A percentile compares a stretch with the other conserved stretches of the same genome.
These are phyloP conservation scores for Bombus confusus DNA, from an alignment of 1,140 invertebrate species.

Conservation along the genomic window DNA sequence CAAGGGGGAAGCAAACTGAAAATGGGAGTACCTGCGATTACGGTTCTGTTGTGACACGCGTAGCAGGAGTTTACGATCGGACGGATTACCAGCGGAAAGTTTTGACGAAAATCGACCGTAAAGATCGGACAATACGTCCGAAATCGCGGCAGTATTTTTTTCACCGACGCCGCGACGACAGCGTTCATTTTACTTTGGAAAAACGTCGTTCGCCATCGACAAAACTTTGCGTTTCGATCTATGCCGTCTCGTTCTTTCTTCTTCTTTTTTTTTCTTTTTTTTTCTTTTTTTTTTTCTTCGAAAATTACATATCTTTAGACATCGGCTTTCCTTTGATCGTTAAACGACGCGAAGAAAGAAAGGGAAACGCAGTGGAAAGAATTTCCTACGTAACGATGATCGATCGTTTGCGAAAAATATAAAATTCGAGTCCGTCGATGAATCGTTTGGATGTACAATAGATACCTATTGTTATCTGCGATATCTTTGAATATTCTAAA, in stretches of 20 bases:
- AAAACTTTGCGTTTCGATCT: background rate
- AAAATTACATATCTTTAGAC: background rate
- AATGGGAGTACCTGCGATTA: slow-evolving; percentile 9
- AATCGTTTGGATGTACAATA: no score
- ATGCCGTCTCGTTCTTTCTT: background rate
- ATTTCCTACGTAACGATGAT: no score
- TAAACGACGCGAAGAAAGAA: background rate
- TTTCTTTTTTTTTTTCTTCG: no score
- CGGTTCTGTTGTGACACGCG: slow-evolving; percentile 41
- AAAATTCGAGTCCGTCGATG: no score
- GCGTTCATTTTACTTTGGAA: background rate
- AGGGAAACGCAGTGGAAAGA: no score
- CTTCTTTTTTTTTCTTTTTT: background rate
- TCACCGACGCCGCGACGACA: slow-evolving; percentile 4
- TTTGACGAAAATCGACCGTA: slow-evolving; percentile 34
- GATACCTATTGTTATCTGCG: no score
- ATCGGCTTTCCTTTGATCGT: background rate
- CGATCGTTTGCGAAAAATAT: no score
- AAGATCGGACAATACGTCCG: slow-evolving; percentile 27
- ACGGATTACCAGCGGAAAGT: slow-evolving; percentile 42
- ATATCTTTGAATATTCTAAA: no score
- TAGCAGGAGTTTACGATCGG: slow-evolving; percentile 49
- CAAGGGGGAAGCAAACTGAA: background rate
- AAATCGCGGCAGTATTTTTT: slow-evolving; percentile 13
- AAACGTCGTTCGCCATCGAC: slow-evolving; percentile 1